Base-by-base conservation (phyloP, 2,888 invertebrate genomes). In the Cephus nigrinus region DNA sequence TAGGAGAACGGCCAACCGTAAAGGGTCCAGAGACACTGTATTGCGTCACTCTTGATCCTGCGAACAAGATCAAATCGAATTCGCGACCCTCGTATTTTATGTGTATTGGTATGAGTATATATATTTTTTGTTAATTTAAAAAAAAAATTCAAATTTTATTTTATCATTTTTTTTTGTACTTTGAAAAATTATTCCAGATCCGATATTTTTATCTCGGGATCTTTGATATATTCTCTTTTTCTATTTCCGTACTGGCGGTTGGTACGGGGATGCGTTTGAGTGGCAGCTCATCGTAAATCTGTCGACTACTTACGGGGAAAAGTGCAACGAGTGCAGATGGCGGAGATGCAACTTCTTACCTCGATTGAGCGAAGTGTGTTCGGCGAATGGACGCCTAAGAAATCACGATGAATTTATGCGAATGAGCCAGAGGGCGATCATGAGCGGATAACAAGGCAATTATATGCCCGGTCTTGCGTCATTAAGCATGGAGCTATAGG, bases 391-490 rank as follows among this genome's bases (percentile, higher is more conserved):
- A 36, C 15, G 74, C 55, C 11, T 35, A 68, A 74, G 73, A 71
- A 73, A 74, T 35, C 34, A 15, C 77, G 74, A 74, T 77, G 77
- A 77, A 77, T 77, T 34, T 77, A 34, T 77, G 74, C 68, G 68
- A 68, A 74, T 71, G 74, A 68, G 74, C 77, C 69, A 77, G n/a
- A 30, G 77, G 77, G 77, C 77, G 77, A 77, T 77, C 77, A 75
- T 74, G 77, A 77, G 77, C 69, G 74, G 77, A 77, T 77, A 77
- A 77, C 77, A 75, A 77, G 75, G 69, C 77, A 77, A 77, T 77
- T 77, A 77, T 75, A 69, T 69, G 55, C 23, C 33, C 31, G 75
- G 77, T 77, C 74, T 77, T 77, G 77, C 77, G 75, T 75, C 77
- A 77, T 77, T 76, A 77, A 69, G 40, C 77, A 77, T 55, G 34